Evolutionary conservation across 2,888 invertebrate species (phyloP).

Genomic region (Diplolepis rosae): DNA sequence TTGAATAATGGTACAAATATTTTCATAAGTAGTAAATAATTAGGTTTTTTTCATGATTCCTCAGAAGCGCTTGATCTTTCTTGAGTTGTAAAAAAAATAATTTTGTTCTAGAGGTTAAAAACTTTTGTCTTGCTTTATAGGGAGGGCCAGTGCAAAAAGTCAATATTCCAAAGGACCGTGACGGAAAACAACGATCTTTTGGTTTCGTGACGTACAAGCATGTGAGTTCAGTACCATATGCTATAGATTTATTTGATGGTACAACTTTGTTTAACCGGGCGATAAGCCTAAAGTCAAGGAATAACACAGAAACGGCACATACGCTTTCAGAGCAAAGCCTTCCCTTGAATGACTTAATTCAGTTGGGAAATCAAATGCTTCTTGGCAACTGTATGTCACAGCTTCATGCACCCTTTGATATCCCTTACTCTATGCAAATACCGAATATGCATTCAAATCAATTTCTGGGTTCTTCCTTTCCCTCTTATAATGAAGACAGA

Average conservation of each 20-base stretch:
- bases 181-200: constrained; percentile 82
- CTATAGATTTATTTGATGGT: constrained; percentile 83
- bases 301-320: constrained; percentile 49
- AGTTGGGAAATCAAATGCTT: constrained; percentile 60
- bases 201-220: constrained; percentile 88
- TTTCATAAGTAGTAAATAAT: too few relatives aligned
- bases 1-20: too few relatives aligned
- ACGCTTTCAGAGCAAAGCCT: constrained; percentile 26
- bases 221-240: constrained; percentile 84
- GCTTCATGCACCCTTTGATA: constrained; percentile 41
- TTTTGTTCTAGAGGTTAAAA: too few relatives aligned
- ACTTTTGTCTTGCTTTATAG: constrained; percentile 72
- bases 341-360: constrained; percentile 51
- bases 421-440: constrained; percentile 45
- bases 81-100: too few relatives aligned
- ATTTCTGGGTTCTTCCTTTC: constrained; percentile 29
- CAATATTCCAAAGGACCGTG: constrained; percentile 83
- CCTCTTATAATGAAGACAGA: constrained; percentile 48
- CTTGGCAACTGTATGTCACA: constrained; percentile 49
- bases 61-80: too few relatives aligned
- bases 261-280: constrained; percentile 80
- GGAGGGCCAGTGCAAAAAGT: constrained; percentile 88
- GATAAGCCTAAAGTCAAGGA: constrained; percentile 75
- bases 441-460: constrained; percentile 52
- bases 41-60: too few relatives aligned